phyloP scores from a whole-genome alignment of 2,888 invertebrate species.

The Epinotia bilunana region DNA sequence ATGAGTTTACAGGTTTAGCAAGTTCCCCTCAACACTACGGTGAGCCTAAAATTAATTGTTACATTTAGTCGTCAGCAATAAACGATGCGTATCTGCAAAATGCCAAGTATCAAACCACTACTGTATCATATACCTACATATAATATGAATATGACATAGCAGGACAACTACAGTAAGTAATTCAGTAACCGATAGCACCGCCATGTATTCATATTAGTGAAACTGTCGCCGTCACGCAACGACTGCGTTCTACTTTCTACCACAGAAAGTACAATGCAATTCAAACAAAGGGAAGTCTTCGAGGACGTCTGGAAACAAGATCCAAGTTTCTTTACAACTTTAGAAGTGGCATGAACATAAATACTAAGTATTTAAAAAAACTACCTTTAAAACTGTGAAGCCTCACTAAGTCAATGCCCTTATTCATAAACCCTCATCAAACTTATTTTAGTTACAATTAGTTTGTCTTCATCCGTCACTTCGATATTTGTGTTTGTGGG shows the following conservation, averaged over 20 bases:
- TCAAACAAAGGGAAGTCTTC: conserved; percentile 41
- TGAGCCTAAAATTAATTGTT: no score
- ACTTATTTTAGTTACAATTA: no score
- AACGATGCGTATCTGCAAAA: no score
- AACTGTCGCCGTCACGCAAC: conserved; percentile 43
- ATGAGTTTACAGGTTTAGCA: no score
- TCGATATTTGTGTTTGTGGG: no score
- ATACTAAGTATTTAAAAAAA: not conserved
- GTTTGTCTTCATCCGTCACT: no score
- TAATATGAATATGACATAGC: not conserved
- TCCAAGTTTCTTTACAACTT: conserved; percentile 25
- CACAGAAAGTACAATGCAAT: conserved; percentile 36
- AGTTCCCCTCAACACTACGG: no score
- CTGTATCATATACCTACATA: no score
- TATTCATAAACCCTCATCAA: no score
- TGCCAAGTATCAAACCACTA: not conserved
- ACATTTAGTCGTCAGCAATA: no score
- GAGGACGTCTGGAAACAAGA: conserved; percentile 26
- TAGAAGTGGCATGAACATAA: not conserved
- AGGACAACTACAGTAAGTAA: conserved; percentile 3
- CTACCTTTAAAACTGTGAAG: not conserved
- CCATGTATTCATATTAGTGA: conserved; percentile 42
- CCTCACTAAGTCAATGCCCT: no score
- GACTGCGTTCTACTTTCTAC: conserved; percentile 41
- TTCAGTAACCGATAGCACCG: conserved; percentile 25